phyloP scores from a whole-genome alignment of 2,888 invertebrate species.

The Digitonthophagus gazella region DNA sequence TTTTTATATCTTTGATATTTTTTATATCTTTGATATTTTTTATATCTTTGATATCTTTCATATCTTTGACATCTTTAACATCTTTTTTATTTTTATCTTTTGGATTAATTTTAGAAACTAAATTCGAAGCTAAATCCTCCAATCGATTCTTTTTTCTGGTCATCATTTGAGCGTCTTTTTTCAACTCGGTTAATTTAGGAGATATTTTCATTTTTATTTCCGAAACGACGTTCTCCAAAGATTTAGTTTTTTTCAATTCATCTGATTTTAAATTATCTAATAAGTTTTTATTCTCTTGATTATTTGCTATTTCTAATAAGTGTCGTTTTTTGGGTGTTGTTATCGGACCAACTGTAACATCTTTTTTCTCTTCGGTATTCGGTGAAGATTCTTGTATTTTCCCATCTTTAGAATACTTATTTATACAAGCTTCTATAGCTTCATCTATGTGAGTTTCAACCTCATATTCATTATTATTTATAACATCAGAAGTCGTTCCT shows the following conservation, averaged over 20 bases:
- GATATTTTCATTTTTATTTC: slow-evolving; percentile 47
- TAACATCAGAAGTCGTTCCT: slow-evolving; percentile 33
- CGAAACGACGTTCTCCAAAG: slow-evolving; percentile 45
- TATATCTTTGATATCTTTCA: too few relatives aligned
- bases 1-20: background rate
- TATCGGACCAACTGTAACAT: slow-evolving; percentile 39
- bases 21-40: too few relatives aligned
- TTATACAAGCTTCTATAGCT: slow-evolving; percentile 58
- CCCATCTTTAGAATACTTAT: slow-evolving; percentile 45
- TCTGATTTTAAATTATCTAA: slow-evolving; percentile 22
- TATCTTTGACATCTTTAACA: slow-evolving; percentile 50
- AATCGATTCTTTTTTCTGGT: slow-evolving; percentile 63
- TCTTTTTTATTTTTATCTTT: slow-evolving; percentile 54
- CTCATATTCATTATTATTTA: slow-evolving; percentile 45
- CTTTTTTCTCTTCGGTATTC: slow-evolving; percentile 39
- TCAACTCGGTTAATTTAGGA: slow-evolving; percentile 32
- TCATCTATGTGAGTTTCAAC: slow-evolving; percentile 53
- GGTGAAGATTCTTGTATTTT: slow-evolving; percentile 26
- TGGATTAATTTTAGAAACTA: slow-evolving; percentile 59
- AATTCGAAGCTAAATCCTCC: slow-evolving; percentile 60
- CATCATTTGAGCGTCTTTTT: slow-evolving; percentile 53
- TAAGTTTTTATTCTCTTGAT: slow-evolving; percentile 18
- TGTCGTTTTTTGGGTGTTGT: slow-evolving; percentile 76
- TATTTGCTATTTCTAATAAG: slow-evolving; percentile 61
- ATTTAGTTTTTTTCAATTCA: slow-evolving; percentile 40